Percentiles rank a stretch among this genome's conserved stretches.
Evolutionary conservation across 1,140 invertebrate genomes (phyloP).

Genomic region (Aphis gossypii): DNA sequence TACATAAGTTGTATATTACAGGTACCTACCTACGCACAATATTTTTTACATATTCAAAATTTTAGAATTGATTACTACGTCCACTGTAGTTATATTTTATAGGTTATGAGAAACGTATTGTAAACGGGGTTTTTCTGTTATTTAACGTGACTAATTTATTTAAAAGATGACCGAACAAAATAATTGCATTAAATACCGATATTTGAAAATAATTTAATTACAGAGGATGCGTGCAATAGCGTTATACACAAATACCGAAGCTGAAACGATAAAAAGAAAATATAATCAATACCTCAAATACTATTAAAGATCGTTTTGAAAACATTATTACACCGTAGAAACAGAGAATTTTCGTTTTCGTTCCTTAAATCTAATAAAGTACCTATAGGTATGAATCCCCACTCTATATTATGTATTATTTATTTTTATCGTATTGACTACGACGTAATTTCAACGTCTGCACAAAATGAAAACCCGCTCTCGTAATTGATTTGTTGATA

Average conservation of each 20-base stretch:
- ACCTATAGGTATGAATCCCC: neutral
- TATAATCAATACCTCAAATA: neutral
- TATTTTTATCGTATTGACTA: neutral
- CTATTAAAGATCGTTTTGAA: neutral
- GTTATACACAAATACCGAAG: neutral
- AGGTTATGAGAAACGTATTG: neutral
- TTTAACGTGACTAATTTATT: neutral
- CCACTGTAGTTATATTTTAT: too few species aligned
- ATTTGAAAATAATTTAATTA: neutral
- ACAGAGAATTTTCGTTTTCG: neutral
- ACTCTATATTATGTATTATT: neutral
- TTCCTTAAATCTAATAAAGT: constrained; percentile 1
- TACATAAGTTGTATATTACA: neutral
- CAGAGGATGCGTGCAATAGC: neutral
- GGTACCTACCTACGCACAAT: neutral
- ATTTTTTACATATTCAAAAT: neutral
- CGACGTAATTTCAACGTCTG: neutral
- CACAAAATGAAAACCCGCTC: neutral
- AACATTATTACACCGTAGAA: neutral
- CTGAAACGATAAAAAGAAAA: neutral
- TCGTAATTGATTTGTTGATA: constrained; percentile 8
- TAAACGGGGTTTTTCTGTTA: neutral
- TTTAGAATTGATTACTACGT: neutral
- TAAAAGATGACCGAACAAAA: neutral
- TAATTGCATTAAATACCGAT: neutral